Evolutionary conservation across 1,140 invertebrate genomes (phyloP).

Genomic region (Caenorhabditis remanei): DNA sequence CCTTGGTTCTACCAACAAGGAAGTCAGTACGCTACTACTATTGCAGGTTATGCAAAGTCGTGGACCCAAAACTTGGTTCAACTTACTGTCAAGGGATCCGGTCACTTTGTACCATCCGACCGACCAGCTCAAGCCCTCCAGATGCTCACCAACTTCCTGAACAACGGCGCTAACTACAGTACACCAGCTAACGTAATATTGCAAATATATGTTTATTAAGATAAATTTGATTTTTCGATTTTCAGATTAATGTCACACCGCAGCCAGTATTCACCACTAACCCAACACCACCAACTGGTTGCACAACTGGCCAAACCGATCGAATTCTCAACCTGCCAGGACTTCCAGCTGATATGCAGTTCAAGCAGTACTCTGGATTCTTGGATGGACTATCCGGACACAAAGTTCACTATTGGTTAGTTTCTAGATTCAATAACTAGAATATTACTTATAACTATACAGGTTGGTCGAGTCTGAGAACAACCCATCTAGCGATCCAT

Average conservation of each 20-base stretch:
- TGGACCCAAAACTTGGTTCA: constrained; percentile 63
- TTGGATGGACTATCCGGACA: constrained; percentile 61
- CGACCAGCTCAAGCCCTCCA: constrained; percentile 79
- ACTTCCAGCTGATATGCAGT: constrained; percentile 61
- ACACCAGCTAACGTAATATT: constrained; percentile 29
- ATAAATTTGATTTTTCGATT: background rate
- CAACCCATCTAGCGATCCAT: constrained; percentile 79
- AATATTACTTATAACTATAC: too few species aligned
- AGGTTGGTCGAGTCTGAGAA: constrained; percentile 80
- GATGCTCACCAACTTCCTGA: constrained; percentile 76
- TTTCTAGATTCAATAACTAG: background rate
- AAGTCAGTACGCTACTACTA: constrained; percentile 13
- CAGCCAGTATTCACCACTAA: constrained; percentile 24
- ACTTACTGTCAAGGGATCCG: constrained; percentile 78
- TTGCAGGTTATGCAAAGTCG: constrained; percentile 58
- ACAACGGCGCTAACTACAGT: constrained; percentile 62
- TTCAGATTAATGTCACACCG: constrained; percentile 47
- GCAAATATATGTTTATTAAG: background rate
- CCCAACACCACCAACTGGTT: background rate
- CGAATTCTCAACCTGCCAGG: constrained; percentile 62
- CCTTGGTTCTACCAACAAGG: constrained; percentile 64
- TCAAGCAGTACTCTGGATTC: constrained; percentile 67
- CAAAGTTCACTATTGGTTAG: constrained; percentile 65
- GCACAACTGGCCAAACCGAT: constrained; percentile 53
- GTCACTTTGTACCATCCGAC: constrained; percentile 81